Percentiles rank a stretch among this genome's conserved stretches.
Conservation (phyloP, 2,113 vertebrate species). For the Numida meleagris region DNA sequence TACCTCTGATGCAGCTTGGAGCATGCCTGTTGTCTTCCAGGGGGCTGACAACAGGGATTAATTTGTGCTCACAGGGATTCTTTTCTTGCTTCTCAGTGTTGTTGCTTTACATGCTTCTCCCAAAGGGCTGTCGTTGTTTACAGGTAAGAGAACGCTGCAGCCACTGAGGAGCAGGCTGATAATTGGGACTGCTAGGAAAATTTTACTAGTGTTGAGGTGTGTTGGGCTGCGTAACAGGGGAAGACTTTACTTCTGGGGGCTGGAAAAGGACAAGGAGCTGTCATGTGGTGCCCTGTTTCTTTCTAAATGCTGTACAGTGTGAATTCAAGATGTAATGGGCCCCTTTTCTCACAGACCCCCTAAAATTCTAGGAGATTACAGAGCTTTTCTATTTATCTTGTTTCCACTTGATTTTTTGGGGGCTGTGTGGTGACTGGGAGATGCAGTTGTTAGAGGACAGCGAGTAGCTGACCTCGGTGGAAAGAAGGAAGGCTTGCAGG, state of each 20-base stretch:
- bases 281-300: neutral
- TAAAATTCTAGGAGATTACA: fast-evolving
- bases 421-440: neutral
- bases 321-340: neutral
- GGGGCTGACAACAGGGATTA: neutral
- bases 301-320: neutral
- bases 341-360: neutral
- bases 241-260: neutral
- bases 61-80: neutral
- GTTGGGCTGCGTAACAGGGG: neutral
- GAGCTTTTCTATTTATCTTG: neutral
- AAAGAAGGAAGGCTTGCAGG: neutral
- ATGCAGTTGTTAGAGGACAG: neutral
- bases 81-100: constrained; percentile 20
- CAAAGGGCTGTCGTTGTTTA: neutral
- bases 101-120: constrained; percentile 23
- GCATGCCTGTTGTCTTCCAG: neutral
- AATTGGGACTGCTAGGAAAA: neutral
- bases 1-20: neutral
- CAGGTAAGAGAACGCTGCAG: constrained; percentile 12
- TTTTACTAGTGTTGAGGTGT: neutral
- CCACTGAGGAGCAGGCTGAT: neutral
- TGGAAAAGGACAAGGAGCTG: neutral
- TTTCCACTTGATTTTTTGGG: neutral
- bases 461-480: neutral